phyloP scores from a whole-genome alignment of 64 coral and sea anemone species.

The Anthopleura sola region DNA sequence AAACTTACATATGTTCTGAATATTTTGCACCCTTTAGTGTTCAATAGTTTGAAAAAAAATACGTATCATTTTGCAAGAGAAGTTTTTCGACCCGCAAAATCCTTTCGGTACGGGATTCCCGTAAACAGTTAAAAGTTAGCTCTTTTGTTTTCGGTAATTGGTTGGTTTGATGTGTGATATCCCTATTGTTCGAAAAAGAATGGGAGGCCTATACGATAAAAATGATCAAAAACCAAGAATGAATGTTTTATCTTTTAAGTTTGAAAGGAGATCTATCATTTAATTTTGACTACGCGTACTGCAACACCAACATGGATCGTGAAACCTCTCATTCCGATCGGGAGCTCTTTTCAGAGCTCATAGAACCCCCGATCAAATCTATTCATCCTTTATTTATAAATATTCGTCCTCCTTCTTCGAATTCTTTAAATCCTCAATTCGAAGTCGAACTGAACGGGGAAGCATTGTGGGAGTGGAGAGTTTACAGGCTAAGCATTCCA shows the following conservation, averaged over 20 bases:
- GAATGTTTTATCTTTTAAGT: too few species aligned
- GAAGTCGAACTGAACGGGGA: conserved; percentile 7
- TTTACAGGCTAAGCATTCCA: not conserved
- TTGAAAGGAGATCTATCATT: too few species aligned
- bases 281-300: not conserved
- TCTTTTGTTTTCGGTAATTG: not conserved
- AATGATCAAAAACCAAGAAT: too few species aligned
- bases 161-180: not conserved
- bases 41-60: not conserved
- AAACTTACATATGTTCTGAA: not conserved
- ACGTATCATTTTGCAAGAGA: not conserved
- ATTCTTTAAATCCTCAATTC: not conserved
- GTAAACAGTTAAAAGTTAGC: not conserved
- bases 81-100: not conserved
- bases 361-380: conserved; percentile 32
- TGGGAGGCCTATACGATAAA: too few species aligned
- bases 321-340: not conserved
- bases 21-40: conserved; percentile 7
- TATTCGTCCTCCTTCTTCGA: not conserved
- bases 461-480: conserved; percentile 15
- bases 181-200: conserved; percentile 7
- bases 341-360: conserved; percentile 60
- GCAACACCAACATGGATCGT: not conserved
- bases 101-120: not conserved
- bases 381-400: conserved; percentile 15